Evolutionary conservation across 2,797 vertebrate genomes (phyloP).

Genomic region (Mus spretus): DNA sequence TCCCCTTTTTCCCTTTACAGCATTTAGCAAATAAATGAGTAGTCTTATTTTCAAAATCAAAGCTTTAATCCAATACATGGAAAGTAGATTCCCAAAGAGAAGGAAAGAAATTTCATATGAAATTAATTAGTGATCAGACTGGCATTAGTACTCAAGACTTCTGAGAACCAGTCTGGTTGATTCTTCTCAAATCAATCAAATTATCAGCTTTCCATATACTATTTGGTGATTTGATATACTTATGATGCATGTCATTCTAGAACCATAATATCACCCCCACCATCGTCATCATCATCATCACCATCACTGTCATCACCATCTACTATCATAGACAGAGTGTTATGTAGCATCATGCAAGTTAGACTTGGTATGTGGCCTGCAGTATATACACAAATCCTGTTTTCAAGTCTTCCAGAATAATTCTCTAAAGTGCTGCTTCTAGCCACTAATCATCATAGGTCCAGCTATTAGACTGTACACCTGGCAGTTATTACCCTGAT

Average conservation of each 20-base stretch:
- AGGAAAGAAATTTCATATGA: neutral
- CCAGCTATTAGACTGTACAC: neutral
- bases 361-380: neutral
- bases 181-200: neutral
- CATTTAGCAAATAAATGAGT: neutral
- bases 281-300: too few relatives aligned
- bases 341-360: neutral
- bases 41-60: neutral
- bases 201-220: neutral
- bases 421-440: neutral
- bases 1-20: neutral
- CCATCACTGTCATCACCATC: neutral
- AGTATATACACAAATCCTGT: neutral
- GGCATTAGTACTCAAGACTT: neutral
- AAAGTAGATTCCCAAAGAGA: neutral
- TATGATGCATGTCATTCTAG: neutral
- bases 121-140: neutral
- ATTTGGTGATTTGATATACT: neutral
- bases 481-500: neutral
- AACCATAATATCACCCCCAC: neutral
- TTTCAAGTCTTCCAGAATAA: slow-evolving; percentile 29
- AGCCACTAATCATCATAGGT: neutral
- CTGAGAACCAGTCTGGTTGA: neutral
- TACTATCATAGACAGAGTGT: neutral
- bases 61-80: neutral